These are phyloP conservation scores for Leucophenga maculata DNA, from an alignment of 2,888 invertebrate genomes.

Conservation along the genomic window DNA sequence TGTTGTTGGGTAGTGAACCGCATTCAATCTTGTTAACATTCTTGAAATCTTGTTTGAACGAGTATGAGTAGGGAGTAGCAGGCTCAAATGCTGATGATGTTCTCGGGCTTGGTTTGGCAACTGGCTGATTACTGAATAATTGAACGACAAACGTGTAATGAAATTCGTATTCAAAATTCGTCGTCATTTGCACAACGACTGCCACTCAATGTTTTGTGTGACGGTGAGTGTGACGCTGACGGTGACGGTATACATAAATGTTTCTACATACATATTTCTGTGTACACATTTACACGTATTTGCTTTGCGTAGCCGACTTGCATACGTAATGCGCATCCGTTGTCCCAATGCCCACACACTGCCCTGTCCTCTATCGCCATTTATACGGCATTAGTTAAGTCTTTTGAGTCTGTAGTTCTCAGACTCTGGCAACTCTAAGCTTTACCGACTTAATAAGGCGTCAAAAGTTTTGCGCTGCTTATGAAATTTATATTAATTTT, in stretches of 20 bases:
- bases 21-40: constrained; percentile 10
- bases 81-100: too few relatives aligned
- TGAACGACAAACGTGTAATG: constrained; percentile 60
- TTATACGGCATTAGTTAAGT: background rate
- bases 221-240: constrained; percentile 24
- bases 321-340: constrained; percentile 54
- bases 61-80: too few relatives aligned
- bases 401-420: constrained; percentile 25
- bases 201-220: constrained; percentile 16
- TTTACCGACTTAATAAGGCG: too few relatives aligned
- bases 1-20: background rate
- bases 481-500: too few relatives aligned
- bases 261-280: too few relatives aligned
- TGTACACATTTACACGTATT: constrained; percentile 42
- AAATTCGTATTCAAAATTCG: constrained; percentile 66
- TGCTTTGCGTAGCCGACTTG: constrained; percentile 59
- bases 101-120: background rate
- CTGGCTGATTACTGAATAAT: constrained; percentile 60
- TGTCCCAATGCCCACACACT: constrained; percentile 28
- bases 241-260: background rate
- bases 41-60: too few relatives aligned
- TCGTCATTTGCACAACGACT: constrained; percentile 47
- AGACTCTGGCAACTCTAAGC: constrained; percentile 35
- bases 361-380: constrained; percentile 20
- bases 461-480: too few relatives aligned